These are phyloP conservation scores for Serripes groenlandicus DNA, from an alignment of 2,888 invertebrate genomes.

Conservation along the genomic window DNA sequence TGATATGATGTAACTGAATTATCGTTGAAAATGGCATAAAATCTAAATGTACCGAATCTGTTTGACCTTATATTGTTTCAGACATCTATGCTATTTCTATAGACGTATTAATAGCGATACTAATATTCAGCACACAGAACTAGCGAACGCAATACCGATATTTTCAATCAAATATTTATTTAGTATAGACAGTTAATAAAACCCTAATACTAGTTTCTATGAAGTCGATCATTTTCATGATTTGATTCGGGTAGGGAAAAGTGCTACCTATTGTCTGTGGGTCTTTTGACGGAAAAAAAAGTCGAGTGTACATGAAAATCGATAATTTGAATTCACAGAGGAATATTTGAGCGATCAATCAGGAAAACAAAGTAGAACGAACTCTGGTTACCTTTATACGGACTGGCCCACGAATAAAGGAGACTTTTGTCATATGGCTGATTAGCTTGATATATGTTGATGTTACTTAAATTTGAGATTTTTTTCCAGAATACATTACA, in stretches of 20 bases:
- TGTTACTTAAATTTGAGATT: no score
- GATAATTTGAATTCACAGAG: not conserved
- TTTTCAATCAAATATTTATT: constrained; percentile 21
- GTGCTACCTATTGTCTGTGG: not conserved
- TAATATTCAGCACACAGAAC: not conserved
- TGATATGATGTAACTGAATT: no score
- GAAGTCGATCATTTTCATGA: not conserved
- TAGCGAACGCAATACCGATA: not conserved
- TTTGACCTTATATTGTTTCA: no score
- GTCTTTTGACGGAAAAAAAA: not conserved
- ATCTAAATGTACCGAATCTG: no score
- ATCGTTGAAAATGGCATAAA: no score
- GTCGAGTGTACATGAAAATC: not conserved
- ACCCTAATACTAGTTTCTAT: not conserved
- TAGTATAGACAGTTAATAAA: not conserved
- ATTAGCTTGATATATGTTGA: no score
- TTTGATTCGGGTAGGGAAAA: not conserved
- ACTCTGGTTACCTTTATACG: not conserved
- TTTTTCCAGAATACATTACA: no score
- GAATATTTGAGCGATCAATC: constrained; percentile 5
- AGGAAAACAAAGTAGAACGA: not conserved
- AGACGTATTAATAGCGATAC: no score
- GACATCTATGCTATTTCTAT: no score
- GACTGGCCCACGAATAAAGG: no score
- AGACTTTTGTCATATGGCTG: no score